Evolutionary conservation across 2,797 vertebrate genomes (phyloP), one percentile per base, ranked within the genome.

Genomic region (Gouania willdenowi): DNA sequence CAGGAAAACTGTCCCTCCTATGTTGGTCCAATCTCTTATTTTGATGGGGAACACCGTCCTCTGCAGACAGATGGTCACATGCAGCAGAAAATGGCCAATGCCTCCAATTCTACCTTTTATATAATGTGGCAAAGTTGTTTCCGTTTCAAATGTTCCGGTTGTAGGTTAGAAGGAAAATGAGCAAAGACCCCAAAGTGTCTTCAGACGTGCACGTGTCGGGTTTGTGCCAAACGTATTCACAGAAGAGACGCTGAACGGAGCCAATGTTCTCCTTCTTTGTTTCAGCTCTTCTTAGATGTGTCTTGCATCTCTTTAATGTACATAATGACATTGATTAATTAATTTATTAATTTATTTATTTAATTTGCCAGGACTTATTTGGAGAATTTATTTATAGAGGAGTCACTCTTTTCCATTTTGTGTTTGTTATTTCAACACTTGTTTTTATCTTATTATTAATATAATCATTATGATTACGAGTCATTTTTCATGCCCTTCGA

Each of bases 311-410:
- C 59, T 68, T 76, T 26, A 27, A 62, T 85, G 77, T 75, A 81
- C 59, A 81, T 77, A 78, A 43, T 26, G 77, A 58, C 77, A 80
- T 85, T 84, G 81, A 82, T 82, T 81, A 79, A 71, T 68, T 66
- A 66, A 74, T 71, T 22, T 81, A 68, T 67, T 57, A 72, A 73
- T 82, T 75, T 72, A 75, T 77, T 80, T 78, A 39, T 57, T 58
- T 61, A 41, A 56, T 57, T 64, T 53, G 68, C 58, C 70, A 44
- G 80, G 52, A 62, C 49, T 71, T 63, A 54, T 46, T 66, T 59
- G 60, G 11, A 19, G 52, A 57, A 40, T 79, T 66, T 77, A 76
- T 81, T 80, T 83, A 80, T 80, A 64, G 45, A 51, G 48, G 36
- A 48, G 36, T 51, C 26, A 60, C 53, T 41, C 40, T 5, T 21